Percentiles rank a stretch among this genome's conserved stretches.
Evolutionary conservation across 2,113 vertebrate genomes (phyloP).

Genomic region (Sorex araneus): DNA sequence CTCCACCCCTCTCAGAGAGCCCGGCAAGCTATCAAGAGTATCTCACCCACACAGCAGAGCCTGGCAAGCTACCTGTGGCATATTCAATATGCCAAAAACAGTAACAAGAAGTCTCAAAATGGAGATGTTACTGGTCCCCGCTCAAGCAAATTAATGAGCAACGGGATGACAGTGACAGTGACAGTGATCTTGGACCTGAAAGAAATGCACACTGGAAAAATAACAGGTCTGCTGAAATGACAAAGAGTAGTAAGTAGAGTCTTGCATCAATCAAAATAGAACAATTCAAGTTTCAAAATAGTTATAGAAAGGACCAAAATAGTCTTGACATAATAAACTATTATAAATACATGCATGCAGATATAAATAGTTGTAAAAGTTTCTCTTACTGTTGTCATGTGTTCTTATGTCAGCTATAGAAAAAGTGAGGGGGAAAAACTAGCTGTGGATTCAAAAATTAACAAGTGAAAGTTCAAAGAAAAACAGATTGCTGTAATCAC

Average conservation of each 20-base stretch:
- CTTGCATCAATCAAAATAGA: neutral
- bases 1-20: no score
- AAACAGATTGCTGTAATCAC: slow-evolving; percentile 6
- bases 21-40: no score
- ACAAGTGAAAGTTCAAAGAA: slow-evolving; percentile 37
- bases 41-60: no score
- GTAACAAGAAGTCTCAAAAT: no score
- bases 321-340: neutral
- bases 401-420: neutral
- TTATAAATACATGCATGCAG: slow-evolving; percentile 16
- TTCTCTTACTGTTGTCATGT: neutral
- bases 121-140: no score
- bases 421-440: slow-evolving; percentile 43
- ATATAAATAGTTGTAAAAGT: neutral
- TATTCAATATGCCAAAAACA: no score
- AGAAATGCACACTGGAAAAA: neutral
- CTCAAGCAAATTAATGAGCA: no score
- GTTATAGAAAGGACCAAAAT: neutral
- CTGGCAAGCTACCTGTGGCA: no score
- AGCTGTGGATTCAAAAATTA: slow-evolving; percentile 53
- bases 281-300: slow-evolving; percentile 7
- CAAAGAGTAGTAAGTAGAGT: neutral
- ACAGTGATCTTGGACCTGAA: slow-evolving; percentile 6
- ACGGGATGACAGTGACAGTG: no score
- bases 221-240: neutral